Percentiles rank a stretch among this genome's conserved stretches.
These are phyloP conservation scores for Aotus griseimembra DNA, from an alignment of 2,797 vertebrate genomes.

Conservation along the genomic window DNA sequence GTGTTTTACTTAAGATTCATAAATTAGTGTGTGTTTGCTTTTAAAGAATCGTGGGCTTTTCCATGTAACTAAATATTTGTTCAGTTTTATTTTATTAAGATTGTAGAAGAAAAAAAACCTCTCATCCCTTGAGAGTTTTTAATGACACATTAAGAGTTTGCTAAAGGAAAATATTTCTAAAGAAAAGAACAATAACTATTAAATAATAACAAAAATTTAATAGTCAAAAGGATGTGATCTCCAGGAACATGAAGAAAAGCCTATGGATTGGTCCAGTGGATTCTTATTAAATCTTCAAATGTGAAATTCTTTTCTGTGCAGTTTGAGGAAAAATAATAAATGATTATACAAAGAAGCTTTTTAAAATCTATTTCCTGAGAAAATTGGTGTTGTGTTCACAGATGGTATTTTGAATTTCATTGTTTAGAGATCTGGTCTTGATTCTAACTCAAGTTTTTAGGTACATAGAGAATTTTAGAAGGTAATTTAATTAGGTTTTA, in stretches of 20 bases:
- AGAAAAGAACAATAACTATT: neutral
- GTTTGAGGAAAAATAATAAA: neutral
- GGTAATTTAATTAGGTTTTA: neutral
- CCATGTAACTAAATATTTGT: neutral
- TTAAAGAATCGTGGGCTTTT: neutral
- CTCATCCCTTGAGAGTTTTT: neutral
- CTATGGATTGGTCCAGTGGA: neutral
- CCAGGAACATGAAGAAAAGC: neutral
- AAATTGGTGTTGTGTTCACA: neutral
- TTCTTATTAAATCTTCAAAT: neutral
- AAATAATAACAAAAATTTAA: neutral
- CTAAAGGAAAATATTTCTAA: conserved; percentile 1
- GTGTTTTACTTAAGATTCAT: neutral
- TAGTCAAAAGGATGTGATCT: neutral
- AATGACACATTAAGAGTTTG: neutral
- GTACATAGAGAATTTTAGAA: neutral
- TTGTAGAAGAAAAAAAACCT: neutral
- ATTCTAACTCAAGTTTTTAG: neutral
- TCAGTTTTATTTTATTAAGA: neutral
- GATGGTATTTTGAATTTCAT: neutral
- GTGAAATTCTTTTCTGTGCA: neutral
- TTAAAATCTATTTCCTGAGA: neutral
- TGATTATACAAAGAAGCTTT: neutral
- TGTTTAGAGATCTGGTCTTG: neutral
- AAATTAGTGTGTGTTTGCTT: neutral